Conservation (phyloP, 2,797 vertebrate species). For the Poeciliopsis infans region DNA sequence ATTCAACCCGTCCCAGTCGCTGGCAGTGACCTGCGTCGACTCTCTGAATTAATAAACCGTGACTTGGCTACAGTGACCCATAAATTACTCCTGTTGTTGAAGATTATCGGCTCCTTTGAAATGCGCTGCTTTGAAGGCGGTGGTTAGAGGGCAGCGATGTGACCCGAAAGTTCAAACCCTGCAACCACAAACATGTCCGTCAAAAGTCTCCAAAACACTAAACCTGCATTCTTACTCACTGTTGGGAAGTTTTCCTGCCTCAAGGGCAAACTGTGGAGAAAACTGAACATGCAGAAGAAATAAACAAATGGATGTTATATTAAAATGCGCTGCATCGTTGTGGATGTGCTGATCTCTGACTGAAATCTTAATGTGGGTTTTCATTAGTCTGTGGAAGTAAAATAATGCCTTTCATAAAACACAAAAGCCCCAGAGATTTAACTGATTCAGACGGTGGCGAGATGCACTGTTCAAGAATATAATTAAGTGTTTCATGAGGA, state of each 20-base stretch:
- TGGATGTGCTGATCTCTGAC: conserved; percentile 50
- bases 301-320: conserved; percentile 35
- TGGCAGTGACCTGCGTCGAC: conserved; percentile 37
- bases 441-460: conserved; percentile 61
- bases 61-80: conserved; percentile 59
- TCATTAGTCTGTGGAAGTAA: conserved; percentile 63
- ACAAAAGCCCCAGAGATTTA: conserved; percentile 63
- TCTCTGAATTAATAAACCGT: conserved; percentile 52
- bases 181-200: conserved; percentile 33
- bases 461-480: conserved; percentile 58
- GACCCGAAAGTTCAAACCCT: conserved; percentile 38
- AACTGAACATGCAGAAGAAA: conserved; percentile 14
- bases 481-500: conserved; percentile 62
- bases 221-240: conserved; percentile 12
- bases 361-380: conserved; percentile 56
- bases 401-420: conserved; percentile 65
- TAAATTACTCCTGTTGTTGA: conserved; percentile 52
- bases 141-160: conserved; percentile 25
- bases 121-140: conserved; percentile 26
- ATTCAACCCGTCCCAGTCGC: conserved; percentile 40
- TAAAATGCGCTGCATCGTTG: conserved; percentile 32
- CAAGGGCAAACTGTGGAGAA: conserved; percentile 17
- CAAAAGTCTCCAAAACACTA: conserved; percentile 7
- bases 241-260: not conserved
- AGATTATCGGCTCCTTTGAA: conserved; percentile 41